Base-by-base conservation (phyloP, 1,140 invertebrate genomes). In the Zaprionus davidi region DNA sequence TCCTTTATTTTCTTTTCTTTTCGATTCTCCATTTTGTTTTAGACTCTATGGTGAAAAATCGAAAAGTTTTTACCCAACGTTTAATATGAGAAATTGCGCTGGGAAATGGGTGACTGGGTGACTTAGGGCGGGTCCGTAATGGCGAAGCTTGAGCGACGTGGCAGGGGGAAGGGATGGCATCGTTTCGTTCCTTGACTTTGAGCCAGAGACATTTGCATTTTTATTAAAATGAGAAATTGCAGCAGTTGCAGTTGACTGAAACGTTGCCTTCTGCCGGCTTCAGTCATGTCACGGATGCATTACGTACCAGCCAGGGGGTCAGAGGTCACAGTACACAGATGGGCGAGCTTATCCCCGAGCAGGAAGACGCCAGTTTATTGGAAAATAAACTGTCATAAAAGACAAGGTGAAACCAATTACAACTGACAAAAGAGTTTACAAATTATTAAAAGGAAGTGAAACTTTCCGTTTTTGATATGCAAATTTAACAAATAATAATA, bases 211-310 rank as follows among this genome's bases (percentile, higher is more conserved):
- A 88, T 87, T 87, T 87, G 83, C 84, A 88, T 87, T 87, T 87
- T 87, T 87, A 87, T 88, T 87, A 87, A 87, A 87, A 86, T 83
- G 73, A 86, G 68, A 86, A 86, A 86, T 83, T 87, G 80, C 83
- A 83, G 77, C 83, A 83, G 80, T 74, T 78, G 77, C 62, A 69
- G 77, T 70, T 80, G 77, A 72, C 68, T 71, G 83, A 74, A 82
- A 74, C 56, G 46, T 68, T 66, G 63, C 34, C 49, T 24, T 51
- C 53, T 15, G 22, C 24, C 46, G 49, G 46, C 34, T 58, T 49
- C 44, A 66, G 78, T 51, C 76, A 81, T 78, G 66, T 71, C 44
- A 71, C 38, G 71, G 76, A 76, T 79, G 46, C 46, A 73, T 73
- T 68, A 68, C 34, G 34, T 59, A 53, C 34, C 65, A 55, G 46